These are phyloP conservation scores for Perca schrenkii DNA, from an alignment of 2,113 vertebrate species.

Conservation along the genomic window DNA sequence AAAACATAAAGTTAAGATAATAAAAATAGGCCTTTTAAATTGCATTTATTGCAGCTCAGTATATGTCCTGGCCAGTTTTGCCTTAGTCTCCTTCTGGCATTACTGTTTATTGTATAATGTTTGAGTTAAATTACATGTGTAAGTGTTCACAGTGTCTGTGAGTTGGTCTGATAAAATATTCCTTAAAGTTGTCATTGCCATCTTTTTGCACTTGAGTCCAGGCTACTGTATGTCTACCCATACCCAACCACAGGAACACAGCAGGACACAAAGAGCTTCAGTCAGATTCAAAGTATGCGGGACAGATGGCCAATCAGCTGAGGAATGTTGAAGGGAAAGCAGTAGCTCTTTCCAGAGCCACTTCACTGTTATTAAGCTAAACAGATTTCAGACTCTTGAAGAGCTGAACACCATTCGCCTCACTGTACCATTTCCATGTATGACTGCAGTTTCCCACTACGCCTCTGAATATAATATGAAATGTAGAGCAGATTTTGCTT, in stretches of 20 bases:
- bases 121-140: neutral
- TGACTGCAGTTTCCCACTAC: neutral
- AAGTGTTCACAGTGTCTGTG: neutral
- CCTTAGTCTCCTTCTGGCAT: no score
- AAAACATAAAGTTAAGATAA: no score
- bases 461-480: neutral
- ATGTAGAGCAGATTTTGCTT: neutral
- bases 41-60: no score
- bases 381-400: conserved; percentile 16
- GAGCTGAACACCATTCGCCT: conserved; percentile 21
- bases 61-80: no score
- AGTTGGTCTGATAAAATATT: neutral
- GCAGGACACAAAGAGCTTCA: neutral
- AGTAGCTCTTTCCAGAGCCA: neutral
- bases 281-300: neutral
- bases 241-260: neutral
- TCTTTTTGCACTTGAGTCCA: neutral
- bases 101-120: neutral
- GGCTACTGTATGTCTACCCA: neutral
- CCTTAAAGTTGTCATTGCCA: neutral
- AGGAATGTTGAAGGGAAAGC: conserved; percentile 23
- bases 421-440: neutral
- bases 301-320: conserved; percentile 38
- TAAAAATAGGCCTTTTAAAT: no score
- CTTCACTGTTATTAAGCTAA: neutral